Evolutionary conservation across 2,113 vertebrate genomes (phyloP).

Genomic region (Desmodus rotundus): DNA sequence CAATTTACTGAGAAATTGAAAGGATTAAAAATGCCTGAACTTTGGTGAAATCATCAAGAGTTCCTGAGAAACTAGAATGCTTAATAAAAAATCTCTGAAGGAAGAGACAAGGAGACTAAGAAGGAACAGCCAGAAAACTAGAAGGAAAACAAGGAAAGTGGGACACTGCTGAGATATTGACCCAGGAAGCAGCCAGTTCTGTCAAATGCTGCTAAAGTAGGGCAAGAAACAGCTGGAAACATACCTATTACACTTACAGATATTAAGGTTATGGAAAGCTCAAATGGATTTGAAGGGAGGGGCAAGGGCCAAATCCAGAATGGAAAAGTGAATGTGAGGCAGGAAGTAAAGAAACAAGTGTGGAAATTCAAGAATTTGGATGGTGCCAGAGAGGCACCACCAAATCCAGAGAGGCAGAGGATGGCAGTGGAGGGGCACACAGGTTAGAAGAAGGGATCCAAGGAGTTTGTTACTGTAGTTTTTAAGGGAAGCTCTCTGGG

Average conservation of each 20-base stretch:
- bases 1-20: not conserved
- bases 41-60: not conserved
- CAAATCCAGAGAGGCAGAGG: not conserved
- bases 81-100: not conserved
- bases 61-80: not conserved
- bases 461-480: not conserved
- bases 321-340: not conserved
- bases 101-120: not conserved
- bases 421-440: accelerated
- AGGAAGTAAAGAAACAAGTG: not conserved
- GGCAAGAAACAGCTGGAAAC: not conserved
- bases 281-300: not conserved
- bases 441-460: not conserved
- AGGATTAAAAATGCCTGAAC: not conserved
- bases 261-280: not conserved
- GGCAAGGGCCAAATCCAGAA: not conserved
- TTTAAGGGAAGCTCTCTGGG: not conserved
- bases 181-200: not conserved
- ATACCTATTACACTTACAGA: too few relatives aligned
- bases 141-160: not conserved
- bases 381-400: too few relatives aligned
- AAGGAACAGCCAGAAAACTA: not conserved
- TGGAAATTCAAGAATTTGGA: not conserved
- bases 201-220: not conserved
- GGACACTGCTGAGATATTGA: not conserved